These are phyloP conservation scores for Latrodectus elegans DNA, from an alignment of 2,888 invertebrate genomes.

Conservation along the genomic window DNA sequence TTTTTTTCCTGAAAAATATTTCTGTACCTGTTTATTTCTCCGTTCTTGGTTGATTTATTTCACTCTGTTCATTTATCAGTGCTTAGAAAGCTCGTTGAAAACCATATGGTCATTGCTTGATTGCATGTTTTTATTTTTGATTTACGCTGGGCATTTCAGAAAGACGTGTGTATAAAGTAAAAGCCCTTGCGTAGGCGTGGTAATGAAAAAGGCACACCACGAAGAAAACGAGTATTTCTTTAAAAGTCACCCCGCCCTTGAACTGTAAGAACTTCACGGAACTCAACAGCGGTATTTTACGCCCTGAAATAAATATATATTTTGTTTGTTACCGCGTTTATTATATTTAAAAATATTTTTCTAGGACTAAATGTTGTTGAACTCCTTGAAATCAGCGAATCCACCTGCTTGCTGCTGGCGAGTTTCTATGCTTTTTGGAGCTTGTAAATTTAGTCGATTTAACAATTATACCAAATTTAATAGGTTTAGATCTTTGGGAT, in stretches of 20 bases:
- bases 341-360: no score
- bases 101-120: conserved; percentile 10
- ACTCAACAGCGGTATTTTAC: conserved; percentile 49
- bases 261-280: conserved; percentile 49
- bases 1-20: neutral
- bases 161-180: conserved; percentile 40
- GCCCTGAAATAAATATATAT: conserved; percentile 44
- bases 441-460: no score
- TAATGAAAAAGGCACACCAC: conserved; percentile 33
- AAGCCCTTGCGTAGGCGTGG: conserved; percentile 60
- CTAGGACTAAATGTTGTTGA: conserved; percentile 22
- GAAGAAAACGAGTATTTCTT: conserved; percentile 53
- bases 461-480: no score
- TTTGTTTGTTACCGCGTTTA: conserved; percentile 20
- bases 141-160: conserved; percentile 38
- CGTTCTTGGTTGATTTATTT: conserved; percentile 35
- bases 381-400: neutral
- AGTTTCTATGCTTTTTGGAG: no score
- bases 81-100: conserved; percentile 10
- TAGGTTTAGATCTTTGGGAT: no score
- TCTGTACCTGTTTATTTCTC: neutral
- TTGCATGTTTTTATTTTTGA: conserved; percentile 22
- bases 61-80: conserved; percentile 10
- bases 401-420: no score
- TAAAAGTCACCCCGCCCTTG: conserved; percentile 58